Evolutionary conservation across 2,797 vertebrate genomes (phyloP), one percentile per base, ranked within the genome.

Genomic region (Nannoperca australis): DNA sequence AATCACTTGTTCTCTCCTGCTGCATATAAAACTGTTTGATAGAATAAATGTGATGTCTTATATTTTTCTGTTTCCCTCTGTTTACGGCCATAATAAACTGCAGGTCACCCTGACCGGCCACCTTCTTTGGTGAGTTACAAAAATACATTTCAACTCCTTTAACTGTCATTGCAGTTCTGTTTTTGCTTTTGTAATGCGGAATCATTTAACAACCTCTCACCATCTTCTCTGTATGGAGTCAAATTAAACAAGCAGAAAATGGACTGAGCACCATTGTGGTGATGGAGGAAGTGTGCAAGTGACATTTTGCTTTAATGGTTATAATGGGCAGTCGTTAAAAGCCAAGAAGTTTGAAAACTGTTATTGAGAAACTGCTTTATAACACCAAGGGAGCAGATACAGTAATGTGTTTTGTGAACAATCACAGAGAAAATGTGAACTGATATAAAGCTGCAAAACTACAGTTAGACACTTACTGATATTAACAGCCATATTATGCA

Each of bases 241-340:
- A 24, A 17, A 65, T 40, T 27, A n/a, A 40, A 82, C 10, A 12
- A 65, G 5, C n/a, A 58, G 14, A 60, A 24, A 55, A 70, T 22
- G 10, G n/a, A 36, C 22, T 10, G 14, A 24, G 24, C 24, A 30
- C 12, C 42, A 34, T 18, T 1, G n/a, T 6, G n/a, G 14, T n/a
- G 22, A 54, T 65, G 40, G 44, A 50, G 6, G 38, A 62, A 44
- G 11, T n/a, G 56, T 63, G 58, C 17, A 8, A 47, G 49, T 13
- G 61, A 40, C 34, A 71, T 58, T 59, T 69, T 18, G 51, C 40
- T 55, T 49, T 51, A 64, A 76, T 34, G 13, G 9, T 11, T 36
- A 10, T 51, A 58, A 73, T 27, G 18, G 32, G 49, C 14, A 47
- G 12, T 38, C 1, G 9, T 54, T 60, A 34, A 76, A 68, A 47